Base-by-base conservation (phyloP, 2,888 invertebrate genomes). In the Tetrapedia diversipes region DNA sequence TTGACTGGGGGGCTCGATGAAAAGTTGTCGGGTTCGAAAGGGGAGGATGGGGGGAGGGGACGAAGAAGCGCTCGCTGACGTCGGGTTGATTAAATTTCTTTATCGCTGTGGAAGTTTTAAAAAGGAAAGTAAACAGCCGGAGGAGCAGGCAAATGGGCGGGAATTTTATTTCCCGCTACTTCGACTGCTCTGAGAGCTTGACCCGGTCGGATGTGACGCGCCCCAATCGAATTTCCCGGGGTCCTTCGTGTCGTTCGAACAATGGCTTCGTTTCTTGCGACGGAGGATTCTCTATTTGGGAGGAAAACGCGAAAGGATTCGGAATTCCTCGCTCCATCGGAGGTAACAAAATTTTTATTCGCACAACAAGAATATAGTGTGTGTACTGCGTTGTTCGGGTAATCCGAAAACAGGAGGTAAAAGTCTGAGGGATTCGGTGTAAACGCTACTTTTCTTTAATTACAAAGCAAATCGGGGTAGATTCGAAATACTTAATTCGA, bases 41-140 rank as follows among this genome's bases (percentile, higher is more conserved):
- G 22, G 16, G n/a, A n/a, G n/a, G n/a, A n/a, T n/a, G n/a, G n/a
- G n/a, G n/a, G n/a, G n/a, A n/a, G n/a, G 14, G 54, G 47, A 49
- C 24, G 39, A 4, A 39, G 22, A 22, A 34, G 27, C 49, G 11
- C 11, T 34, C 57, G 45, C 39, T 24, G 45, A 53, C 37, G 51
- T 72, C 39, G 43, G 39, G 32, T 47, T 54, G 66, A 75, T 75
- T 73, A 73, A 75, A 75, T 75, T 75, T 73, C 74, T 66, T 54
- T 66, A 54, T 45, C 27, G 7, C 3, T n/a, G 16, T 2, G n/a
- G 7, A 29, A 59, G 16, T 47, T 7, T 54, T 34, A 53, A 43
- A 34, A 66, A 34, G 59, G 45, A 41, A 7, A 14, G 59, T 37
- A 66, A 73, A 75, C 43, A 34, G 34, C 10, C n/a, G 29, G 29